Conservation (phyloP, 1,140 invertebrate species). For the Euura saliciscinereae region DNA sequence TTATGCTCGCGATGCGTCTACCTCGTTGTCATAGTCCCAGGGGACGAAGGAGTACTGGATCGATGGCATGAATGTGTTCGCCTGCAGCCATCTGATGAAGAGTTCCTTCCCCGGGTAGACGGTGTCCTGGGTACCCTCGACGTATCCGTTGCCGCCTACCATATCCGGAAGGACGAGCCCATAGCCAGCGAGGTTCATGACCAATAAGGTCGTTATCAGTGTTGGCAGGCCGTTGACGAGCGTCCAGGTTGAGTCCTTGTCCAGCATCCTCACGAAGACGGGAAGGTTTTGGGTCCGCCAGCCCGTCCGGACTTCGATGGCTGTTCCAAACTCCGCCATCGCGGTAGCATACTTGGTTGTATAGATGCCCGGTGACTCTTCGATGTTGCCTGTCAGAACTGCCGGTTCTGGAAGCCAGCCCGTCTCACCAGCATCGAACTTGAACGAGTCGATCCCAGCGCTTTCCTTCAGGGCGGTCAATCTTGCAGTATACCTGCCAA, state of each 20-base stretch:
- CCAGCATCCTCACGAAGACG: slow-evolving; percentile 82
- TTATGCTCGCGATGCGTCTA: not conserved
- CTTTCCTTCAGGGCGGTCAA: slow-evolving; percentile 59
- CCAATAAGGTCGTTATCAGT: slow-evolving; percentile 75
- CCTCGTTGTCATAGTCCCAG: slow-evolving; percentile 78
- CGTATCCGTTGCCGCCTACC: slow-evolving; percentile 83
- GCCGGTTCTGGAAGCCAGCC: slow-evolving; percentile 62
- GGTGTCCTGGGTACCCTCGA: slow-evolving; percentile 32
- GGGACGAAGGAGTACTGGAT: slow-evolving; percentile 84
- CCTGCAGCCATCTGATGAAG: slow-evolving; percentile 84
- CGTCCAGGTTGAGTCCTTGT: slow-evolving; percentile 79
- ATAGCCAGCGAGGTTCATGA: slow-evolving; percentile 80
- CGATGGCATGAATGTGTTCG: slow-evolving; percentile 78
- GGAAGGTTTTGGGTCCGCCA: slow-evolving; percentile 69
- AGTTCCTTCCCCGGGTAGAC: slow-evolving; percentile 72
- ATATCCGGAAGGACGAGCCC: slow-evolving; percentile 84
- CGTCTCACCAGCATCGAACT: slow-evolving; percentile 87
- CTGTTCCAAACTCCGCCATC: slow-evolving; percentile 66
- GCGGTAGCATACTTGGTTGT: slow-evolving; percentile 68
- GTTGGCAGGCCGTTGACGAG: slow-evolving; percentile 74
- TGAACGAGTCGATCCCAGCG: slow-evolving; percentile 79
- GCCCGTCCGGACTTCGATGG: slow-evolving; percentile 69
- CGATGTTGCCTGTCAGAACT: slow-evolving; percentile 53
- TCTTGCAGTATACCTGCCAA: not conserved
- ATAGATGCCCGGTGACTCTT: slow-evolving; percentile 63